Evolutionary conservation across 1,140 invertebrate species (phyloP).

Genomic region (Bombus sylvicola): DNA sequence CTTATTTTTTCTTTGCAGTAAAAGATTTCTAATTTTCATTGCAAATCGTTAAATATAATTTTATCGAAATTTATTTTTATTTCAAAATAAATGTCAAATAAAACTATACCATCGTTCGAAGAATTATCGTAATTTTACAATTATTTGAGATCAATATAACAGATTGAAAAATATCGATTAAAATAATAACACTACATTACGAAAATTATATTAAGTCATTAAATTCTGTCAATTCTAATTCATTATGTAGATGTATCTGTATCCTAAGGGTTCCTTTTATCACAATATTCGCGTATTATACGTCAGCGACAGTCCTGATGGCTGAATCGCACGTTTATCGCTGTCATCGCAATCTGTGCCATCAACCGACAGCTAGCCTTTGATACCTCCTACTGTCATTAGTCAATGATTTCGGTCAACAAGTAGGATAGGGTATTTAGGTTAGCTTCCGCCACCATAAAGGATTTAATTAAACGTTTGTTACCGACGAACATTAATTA

Average conservation of each 20-base stretch:
- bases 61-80: not conserved
- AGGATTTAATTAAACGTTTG: constrained; percentile 27
- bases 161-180: not conserved
- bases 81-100: not conserved
- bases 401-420: constrained; percentile 35
- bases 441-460: not conserved
- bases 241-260: no score
- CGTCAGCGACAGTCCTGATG: constrained; percentile 52
- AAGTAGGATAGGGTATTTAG: constrained; percentile 22
- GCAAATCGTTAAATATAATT: not conserved
- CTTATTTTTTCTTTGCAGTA: no score
- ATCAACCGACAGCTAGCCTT: not conserved
- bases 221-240: not conserved
- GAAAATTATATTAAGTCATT: not conserved
- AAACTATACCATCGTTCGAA: no score
- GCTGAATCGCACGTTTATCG: constrained; percentile 40
- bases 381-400: constrained; percentile 19
- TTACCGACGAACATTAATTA: not conserved
- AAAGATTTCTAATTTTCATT: no score
- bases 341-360: not conserved
- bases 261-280: not conserved
- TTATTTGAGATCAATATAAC: not conserved
- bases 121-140: no score
- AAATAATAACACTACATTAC: not conserved
- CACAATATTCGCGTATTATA: not conserved